Evolutionary conservation across 1,140 invertebrate genomes (phyloP).

Genomic region (Bombyx mandarina): DNA sequence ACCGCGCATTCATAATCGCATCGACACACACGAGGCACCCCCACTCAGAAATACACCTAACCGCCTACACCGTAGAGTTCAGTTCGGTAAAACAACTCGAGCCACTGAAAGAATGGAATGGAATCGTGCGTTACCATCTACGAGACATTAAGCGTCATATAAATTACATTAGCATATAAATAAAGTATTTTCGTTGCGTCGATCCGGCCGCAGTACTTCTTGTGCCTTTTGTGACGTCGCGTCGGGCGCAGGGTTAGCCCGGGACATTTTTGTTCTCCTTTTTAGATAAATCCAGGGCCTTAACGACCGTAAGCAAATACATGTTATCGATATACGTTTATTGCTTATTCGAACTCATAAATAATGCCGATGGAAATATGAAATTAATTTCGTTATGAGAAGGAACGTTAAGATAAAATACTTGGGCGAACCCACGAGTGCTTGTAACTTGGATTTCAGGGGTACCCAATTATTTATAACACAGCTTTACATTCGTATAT

Average conservation of each 20-base stretch:
- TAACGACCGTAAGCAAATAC: constrained; percentile 64
- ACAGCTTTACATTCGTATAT: background rate
- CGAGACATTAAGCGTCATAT: constrained; percentile 70
- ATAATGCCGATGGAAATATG: constrained; percentile 58
- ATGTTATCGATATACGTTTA: constrained; percentile 63
- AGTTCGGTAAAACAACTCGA: constrained; percentile 14
- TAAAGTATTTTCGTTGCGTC: constrained; percentile 68
- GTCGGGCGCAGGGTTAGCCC: constrained; percentile 41
- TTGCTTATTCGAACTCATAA: constrained; percentile 64
- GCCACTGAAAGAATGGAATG: constrained; percentile 51
- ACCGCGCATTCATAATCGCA: constrained; percentile 69
- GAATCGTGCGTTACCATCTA: constrained; percentile 67
- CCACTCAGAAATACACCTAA: constrained; percentile 38
- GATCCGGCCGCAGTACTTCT: constrained; percentile 36
- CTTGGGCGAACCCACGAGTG: constrained; percentile 12
- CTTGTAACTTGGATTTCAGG: constrained; percentile 11
- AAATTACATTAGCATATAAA: constrained; percentile 72
- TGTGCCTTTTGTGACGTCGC: constrained; percentile 54
- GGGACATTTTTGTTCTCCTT: constrained; percentile 61
- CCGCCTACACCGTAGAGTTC: constrained; percentile 28
- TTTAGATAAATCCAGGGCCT: constrained; percentile 64
- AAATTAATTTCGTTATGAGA: constrained; percentile 63
- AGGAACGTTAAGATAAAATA: constrained; percentile 30
- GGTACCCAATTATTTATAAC: constrained; percentile 16
- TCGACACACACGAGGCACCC: constrained; percentile 51